A percentile compares a stretch with the other conserved stretches of the same genome.
Evolutionary conservation across 2,888 invertebrate species (phyloP).

Genomic region (Stomorhina lunata): DNA sequence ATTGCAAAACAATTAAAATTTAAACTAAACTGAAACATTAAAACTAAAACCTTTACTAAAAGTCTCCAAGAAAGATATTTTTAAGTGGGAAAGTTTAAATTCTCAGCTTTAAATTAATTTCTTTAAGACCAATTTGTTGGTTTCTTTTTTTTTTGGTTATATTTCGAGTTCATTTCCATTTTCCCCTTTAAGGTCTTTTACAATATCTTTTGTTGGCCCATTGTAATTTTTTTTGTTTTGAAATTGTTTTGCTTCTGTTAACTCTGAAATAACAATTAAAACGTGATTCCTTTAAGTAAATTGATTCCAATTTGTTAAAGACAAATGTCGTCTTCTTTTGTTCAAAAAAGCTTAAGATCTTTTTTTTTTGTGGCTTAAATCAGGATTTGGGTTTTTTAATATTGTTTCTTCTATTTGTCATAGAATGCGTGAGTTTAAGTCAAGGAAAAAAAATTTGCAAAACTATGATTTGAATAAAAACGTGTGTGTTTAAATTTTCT

Average conservation of each 20-base stretch:
- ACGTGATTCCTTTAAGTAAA: slow-evolving; percentile 75
- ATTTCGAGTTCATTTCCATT: background rate
- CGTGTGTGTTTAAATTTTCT: slow-evolving; percentile 39
- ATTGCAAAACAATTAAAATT: slow-evolving; percentile 59
- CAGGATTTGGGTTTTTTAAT: slow-evolving; percentile 20
- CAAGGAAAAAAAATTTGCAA: slow-evolving; percentile 4
- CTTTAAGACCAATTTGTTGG: background rate
- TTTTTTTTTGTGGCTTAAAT: background rate
- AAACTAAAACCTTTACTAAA: background rate
- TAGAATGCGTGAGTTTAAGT: slow-evolving; percentile 55
- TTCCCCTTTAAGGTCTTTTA: background rate
- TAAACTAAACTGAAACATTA: slow-evolving; percentile 20
- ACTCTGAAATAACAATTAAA: slow-evolving; percentile 75
- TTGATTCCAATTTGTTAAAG: slow-evolving; percentile 69
- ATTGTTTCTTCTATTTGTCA: background rate
- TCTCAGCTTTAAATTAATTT: background rate
- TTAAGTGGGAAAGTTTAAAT: slow-evolving; percentile 19
- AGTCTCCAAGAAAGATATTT: background rate
- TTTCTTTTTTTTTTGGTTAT: background rate
- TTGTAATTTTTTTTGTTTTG: slow-evolving; percentile 54
- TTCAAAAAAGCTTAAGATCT: background rate
- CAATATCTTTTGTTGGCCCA: background rate
- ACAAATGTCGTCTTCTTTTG: background rate
- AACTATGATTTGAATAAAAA: slow-evolving; percentile 65
- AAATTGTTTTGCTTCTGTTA: slow-evolving; percentile 30